Evolutionary conservation across 2,797 vertebrate genomes (phyloP).

Genomic region (Hydrolagus colliei): DNA sequence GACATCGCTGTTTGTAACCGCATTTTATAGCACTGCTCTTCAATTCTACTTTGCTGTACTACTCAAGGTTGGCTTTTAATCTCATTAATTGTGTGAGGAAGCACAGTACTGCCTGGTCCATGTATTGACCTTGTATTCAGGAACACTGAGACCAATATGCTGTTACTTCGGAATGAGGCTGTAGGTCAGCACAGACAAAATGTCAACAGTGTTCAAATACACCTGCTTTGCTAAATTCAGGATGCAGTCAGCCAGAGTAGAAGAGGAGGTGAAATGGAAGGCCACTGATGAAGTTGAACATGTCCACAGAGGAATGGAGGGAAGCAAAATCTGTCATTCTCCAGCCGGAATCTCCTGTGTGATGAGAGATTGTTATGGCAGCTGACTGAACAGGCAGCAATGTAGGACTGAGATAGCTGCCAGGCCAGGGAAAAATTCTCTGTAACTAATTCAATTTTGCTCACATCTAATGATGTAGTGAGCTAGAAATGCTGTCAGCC

Average conservation of each 20-base stretch:
- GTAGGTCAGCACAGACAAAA: conserved; percentile 29
- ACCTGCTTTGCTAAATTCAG: conserved; percentile 28
- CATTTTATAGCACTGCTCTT: not conserved
- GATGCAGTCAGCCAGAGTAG: conserved; percentile 28
- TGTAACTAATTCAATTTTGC: conserved; percentile 33
- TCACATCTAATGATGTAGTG: conserved; percentile 31
- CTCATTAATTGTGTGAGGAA: not conserved
- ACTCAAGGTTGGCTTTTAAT: conserved; percentile 4
- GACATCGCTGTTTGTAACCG: too few species aligned
- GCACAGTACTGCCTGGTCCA: not conserved
- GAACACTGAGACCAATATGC: conserved; percentile 26
- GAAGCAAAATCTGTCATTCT: conserved; percentile 31
- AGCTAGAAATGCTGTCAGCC: conserved; percentile 31
- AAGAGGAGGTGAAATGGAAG: conserved; percentile 31
- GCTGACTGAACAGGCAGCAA: conserved; percentile 29
- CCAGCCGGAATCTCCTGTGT: conserved; percentile 28
- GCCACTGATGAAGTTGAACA: conserved; percentile 29
- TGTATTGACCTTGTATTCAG: conserved; percentile 1
- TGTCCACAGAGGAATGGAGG: conserved; percentile 28
- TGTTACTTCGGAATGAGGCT: conserved; percentile 18
- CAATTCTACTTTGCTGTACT: not conserved
- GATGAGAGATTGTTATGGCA: conserved; percentile 32
- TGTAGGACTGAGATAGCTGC: conserved; percentile 28
- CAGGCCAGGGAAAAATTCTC: conserved; percentile 26
- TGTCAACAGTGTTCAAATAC: conserved; percentile 30